Evolutionary conservation across 2,888 invertebrate species (phyloP).

Genomic region (Mimas tiliae): DNA sequence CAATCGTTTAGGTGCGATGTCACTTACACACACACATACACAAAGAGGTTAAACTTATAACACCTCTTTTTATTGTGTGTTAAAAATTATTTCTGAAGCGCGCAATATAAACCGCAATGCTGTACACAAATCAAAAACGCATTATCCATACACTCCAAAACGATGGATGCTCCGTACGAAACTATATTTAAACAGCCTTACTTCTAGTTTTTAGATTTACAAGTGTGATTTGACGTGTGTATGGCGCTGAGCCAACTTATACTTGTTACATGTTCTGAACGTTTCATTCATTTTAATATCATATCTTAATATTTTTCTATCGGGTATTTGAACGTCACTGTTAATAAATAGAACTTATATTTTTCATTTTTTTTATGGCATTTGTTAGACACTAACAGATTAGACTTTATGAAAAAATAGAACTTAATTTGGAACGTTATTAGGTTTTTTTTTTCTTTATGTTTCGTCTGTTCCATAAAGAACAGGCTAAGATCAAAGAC

Average conservation of each 20-base stretch:
- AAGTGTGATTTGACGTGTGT: slow-evolving; percentile 11
- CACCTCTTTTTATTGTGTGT: too few relatives aligned
- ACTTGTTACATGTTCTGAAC: not conserved
- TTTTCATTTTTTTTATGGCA: not conserved
- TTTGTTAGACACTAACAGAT: too few relatives aligned
- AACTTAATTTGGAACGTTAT: too few relatives aligned
- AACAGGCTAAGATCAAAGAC: too few relatives aligned
- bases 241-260: slow-evolving; percentile 1
- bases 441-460: too few relatives aligned
- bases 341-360: not conserved
- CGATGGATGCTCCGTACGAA: not conserved
- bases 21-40: too few relatives aligned
- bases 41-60: too few relatives aligned
- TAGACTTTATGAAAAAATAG: too few relatives aligned
- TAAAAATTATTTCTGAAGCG: too few relatives aligned
- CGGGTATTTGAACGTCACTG: not conserved
- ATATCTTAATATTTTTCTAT: not conserved
- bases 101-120: too few relatives aligned
- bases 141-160: not conserved
- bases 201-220: slow-evolving; percentile 21
- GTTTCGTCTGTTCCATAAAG: too few relatives aligned
- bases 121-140: not conserved
- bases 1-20: too few relatives aligned
- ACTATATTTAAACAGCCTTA: not conserved
- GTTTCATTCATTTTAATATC: not conserved